These are phyloP conservation scores for Thecophora atra DNA, from an alignment of 2,888 invertebrate genomes.

Conservation along the genomic window DNA sequence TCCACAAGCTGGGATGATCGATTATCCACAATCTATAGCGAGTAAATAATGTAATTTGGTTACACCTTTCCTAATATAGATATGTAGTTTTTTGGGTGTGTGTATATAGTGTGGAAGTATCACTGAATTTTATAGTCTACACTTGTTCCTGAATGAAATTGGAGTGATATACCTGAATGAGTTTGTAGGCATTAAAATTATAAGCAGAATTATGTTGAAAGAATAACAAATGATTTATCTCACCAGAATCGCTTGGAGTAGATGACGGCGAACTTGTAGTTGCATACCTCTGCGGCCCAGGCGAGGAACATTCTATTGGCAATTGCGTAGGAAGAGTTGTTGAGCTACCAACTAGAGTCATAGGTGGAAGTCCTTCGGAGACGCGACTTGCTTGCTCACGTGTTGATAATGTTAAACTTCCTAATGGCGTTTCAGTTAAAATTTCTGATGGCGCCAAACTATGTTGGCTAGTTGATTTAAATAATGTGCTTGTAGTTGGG, in stretches of 20 bases:
- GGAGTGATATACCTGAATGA: not conserved
- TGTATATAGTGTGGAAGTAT: conserved; percentile 27
- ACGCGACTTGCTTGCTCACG: no score
- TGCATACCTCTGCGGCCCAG: not conserved
- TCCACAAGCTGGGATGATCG: not conserved
- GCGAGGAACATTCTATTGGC: not conserved
- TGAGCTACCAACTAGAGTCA: no score
- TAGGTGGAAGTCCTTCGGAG: no score
- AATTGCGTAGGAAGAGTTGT: not conserved
- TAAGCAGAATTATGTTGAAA: not conserved
- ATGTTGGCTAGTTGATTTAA: no score
- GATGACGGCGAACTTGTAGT: conserved; percentile 13
- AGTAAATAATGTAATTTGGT: no score
- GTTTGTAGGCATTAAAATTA: not conserved
- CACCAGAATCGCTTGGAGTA: conserved; percentile 6
- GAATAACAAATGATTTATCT: not conserved
- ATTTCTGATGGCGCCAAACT: no score
- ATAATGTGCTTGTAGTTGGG: no score
- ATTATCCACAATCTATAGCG: no score
- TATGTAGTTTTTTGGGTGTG: conserved; percentile 22
- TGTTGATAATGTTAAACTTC: no score
- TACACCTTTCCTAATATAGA: no score
- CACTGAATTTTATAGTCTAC: conserved; percentile 12
- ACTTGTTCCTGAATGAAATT: conserved; percentile 21
- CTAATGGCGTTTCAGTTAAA: no score